These are phyloP conservation scores for Alauda arvensis DNA, from an alignment of 2,797 vertebrate genomes.

Conservation along the genomic window DNA sequence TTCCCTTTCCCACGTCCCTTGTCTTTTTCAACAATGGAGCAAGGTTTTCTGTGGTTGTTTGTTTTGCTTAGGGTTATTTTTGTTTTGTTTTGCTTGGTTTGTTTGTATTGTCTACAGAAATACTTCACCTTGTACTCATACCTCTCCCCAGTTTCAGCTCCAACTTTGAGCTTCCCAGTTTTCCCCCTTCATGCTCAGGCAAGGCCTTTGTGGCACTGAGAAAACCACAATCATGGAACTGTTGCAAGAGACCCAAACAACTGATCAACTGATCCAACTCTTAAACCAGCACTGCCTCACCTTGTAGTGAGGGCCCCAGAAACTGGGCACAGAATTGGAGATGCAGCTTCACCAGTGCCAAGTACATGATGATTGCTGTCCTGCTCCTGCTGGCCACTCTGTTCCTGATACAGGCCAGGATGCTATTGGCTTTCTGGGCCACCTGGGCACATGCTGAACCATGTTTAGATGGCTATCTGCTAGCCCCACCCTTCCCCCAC, in stretches of 20 bases:
- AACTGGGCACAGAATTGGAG: neutral
- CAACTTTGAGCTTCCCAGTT: neutral
- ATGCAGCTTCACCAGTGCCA: too few relatives aligned
- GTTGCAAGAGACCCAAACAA: neutral
- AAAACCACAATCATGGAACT: neutral
- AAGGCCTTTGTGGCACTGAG: neutral
- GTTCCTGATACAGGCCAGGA: neutral
- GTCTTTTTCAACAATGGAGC: neutral
- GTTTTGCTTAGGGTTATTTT: neutral
- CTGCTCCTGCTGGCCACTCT: neutral
- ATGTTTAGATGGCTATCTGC: neutral
- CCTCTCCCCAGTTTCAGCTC: neutral
- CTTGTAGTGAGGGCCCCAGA: neutral
- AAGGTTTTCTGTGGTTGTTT: neutral
- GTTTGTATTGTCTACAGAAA: neutral
- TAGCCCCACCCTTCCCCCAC: rapidly evolving
- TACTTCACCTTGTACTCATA: neutral
- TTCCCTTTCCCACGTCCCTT: neutral
- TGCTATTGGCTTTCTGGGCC: neutral
- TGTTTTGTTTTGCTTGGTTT: neutral
- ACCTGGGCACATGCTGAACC: neutral
- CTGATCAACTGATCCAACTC: neutral
- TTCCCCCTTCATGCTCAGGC: neutral
- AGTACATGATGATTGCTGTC: too few relatives aligned
- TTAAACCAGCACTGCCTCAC: neutral